phyloP scores from a whole-genome alignment of 2,888 invertebrate species.

The Perdita meconis region DNA sequence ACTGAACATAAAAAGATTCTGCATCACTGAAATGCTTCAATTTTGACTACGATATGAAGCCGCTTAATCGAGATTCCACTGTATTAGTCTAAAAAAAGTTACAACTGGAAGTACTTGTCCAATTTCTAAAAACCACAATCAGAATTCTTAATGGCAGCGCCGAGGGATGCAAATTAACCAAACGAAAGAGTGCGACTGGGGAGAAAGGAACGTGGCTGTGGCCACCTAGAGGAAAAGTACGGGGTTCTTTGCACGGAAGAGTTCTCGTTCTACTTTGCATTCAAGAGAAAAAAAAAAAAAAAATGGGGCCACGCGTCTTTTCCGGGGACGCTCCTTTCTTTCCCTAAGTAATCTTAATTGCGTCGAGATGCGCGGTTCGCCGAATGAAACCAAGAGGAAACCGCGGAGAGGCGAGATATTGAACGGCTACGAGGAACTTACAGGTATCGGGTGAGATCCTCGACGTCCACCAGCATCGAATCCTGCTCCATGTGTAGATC shows the following conservation, averaged over 20 bases:
- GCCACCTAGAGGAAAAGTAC: slow-evolving; percentile 22
- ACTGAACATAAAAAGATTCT: too few relatives aligned
- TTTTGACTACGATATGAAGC: too few relatives aligned
- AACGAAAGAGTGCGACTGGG: slow-evolving; percentile 7
- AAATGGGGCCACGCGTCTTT: slow-evolving; percentile 48
- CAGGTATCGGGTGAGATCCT: slow-evolving; percentile 96
- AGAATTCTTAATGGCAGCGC: not conserved
- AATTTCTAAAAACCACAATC: not conserved
- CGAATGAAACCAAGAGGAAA: not conserved
- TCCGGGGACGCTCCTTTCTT: slow-evolving; percentile 24
- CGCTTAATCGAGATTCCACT: too few relatives aligned
- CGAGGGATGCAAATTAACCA: not conserved
- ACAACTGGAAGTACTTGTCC: too few relatives aligned
- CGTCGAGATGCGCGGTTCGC: slow-evolving; percentile 2
- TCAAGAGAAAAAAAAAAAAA: slow-evolving; percentile 4
- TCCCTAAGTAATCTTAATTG: slow-evolving; percentile 34
- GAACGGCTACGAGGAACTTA: slow-evolving; percentile 85
- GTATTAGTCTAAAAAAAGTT: too few relatives aligned
- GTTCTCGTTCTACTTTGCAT: slow-evolving; percentile 49
- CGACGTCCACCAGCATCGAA: slow-evolving; percentile 98
- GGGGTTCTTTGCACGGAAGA: slow-evolving; percentile 32
- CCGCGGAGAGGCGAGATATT: not conserved
- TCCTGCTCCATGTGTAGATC: slow-evolving; percentile 99
- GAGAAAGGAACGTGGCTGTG: slow-evolving; percentile 14
- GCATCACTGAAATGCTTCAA: too few relatives aligned